A percentile compares a stretch with the other conserved stretches of the same genome.
These are phyloP conservation scores for Timandra comae DNA, from an alignment of 2,888 invertebrate genomes.

Conservation along the genomic window DNA sequence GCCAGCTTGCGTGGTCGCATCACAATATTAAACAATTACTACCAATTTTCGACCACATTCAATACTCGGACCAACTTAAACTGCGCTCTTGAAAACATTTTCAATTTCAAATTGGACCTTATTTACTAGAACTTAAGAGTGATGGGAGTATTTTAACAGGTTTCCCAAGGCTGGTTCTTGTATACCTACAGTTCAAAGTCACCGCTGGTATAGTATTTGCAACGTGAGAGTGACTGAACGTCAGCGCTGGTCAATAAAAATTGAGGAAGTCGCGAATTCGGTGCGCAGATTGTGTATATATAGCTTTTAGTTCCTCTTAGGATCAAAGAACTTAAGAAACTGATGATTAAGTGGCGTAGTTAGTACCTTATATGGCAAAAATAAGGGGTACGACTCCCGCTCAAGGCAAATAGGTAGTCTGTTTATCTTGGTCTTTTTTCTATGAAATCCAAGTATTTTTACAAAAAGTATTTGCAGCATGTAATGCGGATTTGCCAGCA, in stretches of 20 bases:
- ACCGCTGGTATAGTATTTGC: constrained; percentile 39
- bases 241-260: constrained; percentile 15
- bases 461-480: no score
- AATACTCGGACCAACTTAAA: constrained; percentile 27
- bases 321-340: no score
- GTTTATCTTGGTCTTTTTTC: no score
- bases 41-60: constrained; percentile 48
- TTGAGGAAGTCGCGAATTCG: constrained; percentile 19
- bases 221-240: constrained; percentile 21
- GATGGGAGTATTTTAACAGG: constrained; percentile 2
- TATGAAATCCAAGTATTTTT: no score
- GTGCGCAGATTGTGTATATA: neutral
- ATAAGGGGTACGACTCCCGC: no score
- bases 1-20: constrained; percentile 22
- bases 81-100: neutral
- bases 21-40: constrained; percentile 62
- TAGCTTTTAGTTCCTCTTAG: no score
- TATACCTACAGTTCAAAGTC: constrained; percentile 56
- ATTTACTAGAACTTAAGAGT: constrained; percentile 1
- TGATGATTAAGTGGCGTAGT: no score
- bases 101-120: constrained; percentile 14
- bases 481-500: no score
- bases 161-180: constrained; percentile 23
- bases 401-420: no score
- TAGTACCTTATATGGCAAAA: no score